Evolutionary conservation across 2,797 vertebrate species (phyloP).

Genomic region (Crypturellus tataupa): DNA sequence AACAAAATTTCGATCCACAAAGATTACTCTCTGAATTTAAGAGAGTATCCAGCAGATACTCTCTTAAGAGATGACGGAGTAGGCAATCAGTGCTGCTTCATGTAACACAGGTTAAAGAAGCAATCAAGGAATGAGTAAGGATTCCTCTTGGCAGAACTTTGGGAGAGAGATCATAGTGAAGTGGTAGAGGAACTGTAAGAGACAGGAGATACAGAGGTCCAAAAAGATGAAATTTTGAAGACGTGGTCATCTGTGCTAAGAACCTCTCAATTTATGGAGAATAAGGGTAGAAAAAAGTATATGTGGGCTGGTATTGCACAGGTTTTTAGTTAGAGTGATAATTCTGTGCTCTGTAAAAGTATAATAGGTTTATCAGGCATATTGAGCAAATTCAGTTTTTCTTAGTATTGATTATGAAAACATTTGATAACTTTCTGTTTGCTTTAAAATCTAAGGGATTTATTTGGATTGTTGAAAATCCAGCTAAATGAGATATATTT

Average conservation of each 20-base stretch:
- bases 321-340: background rate
- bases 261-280: background rate
- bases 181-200: background rate
- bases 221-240: background rate
- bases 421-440: background rate
- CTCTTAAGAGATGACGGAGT: background rate
- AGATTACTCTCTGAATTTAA: background rate
- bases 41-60: background rate
- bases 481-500: background rate
- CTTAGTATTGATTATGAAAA: background rate
- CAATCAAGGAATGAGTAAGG: background rate
- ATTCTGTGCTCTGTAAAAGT: background rate
- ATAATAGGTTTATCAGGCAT: background rate
- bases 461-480: background rate
- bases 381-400: background rate
- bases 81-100: background rate
- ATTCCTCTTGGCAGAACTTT: background rate
- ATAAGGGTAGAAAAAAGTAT: background rate
- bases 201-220: background rate
- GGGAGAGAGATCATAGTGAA: background rate
- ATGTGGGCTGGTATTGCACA: background rate
- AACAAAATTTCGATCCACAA: background rate
- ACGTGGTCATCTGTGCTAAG: background rate
- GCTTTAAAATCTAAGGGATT: background rate
- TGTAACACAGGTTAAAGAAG: background rate